A percentile compares a stretch with the other conserved stretches of the same genome.
These are phyloP conservation scores for Trididemnum nubilum DNA, from an alignment of 23 tunicate species.

Conservation along the genomic window DNA sequence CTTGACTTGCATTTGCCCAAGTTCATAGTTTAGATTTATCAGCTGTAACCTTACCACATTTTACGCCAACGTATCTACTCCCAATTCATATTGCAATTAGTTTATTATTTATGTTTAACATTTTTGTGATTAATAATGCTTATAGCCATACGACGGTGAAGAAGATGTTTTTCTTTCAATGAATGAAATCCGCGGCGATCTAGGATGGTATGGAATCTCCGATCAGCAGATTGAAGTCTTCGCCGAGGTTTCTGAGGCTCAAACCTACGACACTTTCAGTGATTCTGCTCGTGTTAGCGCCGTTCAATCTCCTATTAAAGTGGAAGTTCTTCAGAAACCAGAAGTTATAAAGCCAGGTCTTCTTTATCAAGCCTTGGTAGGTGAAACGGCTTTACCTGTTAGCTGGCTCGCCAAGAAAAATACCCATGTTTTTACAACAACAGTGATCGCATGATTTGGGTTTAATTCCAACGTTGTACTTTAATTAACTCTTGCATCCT, in stretches of 20 bases:
- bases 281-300: slow-evolving; percentile 39
- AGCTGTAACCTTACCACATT: no score
- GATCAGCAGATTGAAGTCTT: slow-evolving; percentile 40
- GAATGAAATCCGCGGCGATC: slow-evolving; percentile 23
- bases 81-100: no score
- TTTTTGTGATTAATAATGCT: no score
- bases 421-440: background rate
- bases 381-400: no score
- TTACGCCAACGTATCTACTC: no score
- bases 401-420: no score
- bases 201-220: slow-evolving; percentile 44
- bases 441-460: no score
- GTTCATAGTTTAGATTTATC: no score
- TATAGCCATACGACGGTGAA: slow-evolving; percentile 49
- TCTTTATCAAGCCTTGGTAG: slow-evolving; percentile 69
- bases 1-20: no score
- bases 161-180: slow-evolving; percentile 24
- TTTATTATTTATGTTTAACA: no score
- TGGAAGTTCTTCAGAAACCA: slow-evolving; percentile 55
- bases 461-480: no score
- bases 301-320: slow-evolving; percentile 24
- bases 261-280: slow-evolving; percentile 36
- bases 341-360: slow-evolving; percentile 71
- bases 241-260: slow-evolving; percentile 50
- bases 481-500: no score